Evolutionary conservation across 2,888 invertebrate species (phyloP), one percentile per base, ranked within the genome.

Genomic region (Hyposoter dolosus): DNA sequence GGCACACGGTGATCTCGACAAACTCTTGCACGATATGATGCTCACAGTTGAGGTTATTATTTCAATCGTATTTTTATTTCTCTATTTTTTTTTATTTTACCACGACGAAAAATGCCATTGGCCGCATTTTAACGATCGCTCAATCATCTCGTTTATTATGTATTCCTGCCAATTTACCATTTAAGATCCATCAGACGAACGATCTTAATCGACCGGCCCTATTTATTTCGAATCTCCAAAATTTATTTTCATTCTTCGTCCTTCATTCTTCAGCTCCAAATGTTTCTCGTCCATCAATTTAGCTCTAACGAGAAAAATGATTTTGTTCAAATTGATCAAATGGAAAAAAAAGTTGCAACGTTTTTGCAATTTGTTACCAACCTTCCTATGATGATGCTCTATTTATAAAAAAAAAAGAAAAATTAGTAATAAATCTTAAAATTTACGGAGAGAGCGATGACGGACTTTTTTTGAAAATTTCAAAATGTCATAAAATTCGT

Each of bases 11-110:
- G 97, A 97, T 95, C 96, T 98, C 93, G 98, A 98, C 95, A 97
- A 97, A 94, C 96, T 98, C 91, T 96, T 98, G 90, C 96, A 96
- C 92, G 98, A 97, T 94, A 98, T 98, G 97, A 96, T 98, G 95
- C 96, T 97, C 91, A 98, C 98, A 87, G 98, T 98, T 93, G 97
- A 98, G 95, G 97, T 97, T 94, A 96, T 7, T 43, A 43, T 63
- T 23, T 40, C 23, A 10, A 53, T 45, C 10, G 9, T n/a, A 50
- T 40, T 50, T 40, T 56, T 43, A 10, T 60, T 43, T 28, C 12
- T 60, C 60, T 28, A 60, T 60, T 19, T 43, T 23, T 56, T 60
- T 74, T 60, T 3, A 28, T 56, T 56, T 56, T 15, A 60, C 60
- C 28, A 28, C 28, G 1, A 60, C 15, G 28, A 60, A 28, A 53